Conservation (phyloP, 2,888 invertebrate genomes). For the Hypena proboscidalis region DNA sequence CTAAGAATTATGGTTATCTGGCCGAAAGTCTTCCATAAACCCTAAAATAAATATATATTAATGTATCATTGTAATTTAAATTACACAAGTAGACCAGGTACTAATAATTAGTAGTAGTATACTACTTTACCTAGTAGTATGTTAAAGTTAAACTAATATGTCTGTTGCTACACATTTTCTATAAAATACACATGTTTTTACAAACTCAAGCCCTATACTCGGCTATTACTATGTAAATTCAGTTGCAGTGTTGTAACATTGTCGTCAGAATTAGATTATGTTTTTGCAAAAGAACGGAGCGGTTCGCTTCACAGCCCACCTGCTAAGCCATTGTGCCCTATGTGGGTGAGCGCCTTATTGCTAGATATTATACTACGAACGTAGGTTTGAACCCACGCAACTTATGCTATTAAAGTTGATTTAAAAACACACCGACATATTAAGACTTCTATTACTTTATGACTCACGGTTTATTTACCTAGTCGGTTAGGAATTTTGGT, state of each 20-base stretch:
- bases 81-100: too few relatives aligned
- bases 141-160: too few relatives aligned
- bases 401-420: constrained; percentile 11
- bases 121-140: too few relatives aligned
- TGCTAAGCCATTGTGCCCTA: constrained; percentile 45
- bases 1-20: too few relatives aligned
- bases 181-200: constrained; percentile 25
- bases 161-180: too few relatives aligned
- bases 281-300: constrained; percentile 45
- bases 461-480: too few relatives aligned
- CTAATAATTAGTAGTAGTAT: too few relatives aligned
- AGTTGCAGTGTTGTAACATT: constrained; percentile 36
- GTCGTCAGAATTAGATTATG: constrained; percentile 35
- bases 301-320: constrained; percentile 45
- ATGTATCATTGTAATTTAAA: too few relatives aligned
- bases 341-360: constrained; percentile 51
- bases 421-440: constrained; percentile 7
- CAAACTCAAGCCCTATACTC: constrained; percentile 16
- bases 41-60: too few relatives aligned
- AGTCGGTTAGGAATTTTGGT: too few relatives aligned
- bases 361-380: constrained; percentile 39
- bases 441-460: too few relatives aligned
- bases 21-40: too few relatives aligned
- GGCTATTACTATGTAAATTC: constrained; percentile 18
- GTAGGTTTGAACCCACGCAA: constrained; percentile 34